A percentile compares a stretch with the other conserved stretches of the same genome.
These are phyloP conservation scores for Stenodera caucasica DNA, from an alignment of 2,888 invertebrate species.

Conservation along the genomic window DNA sequence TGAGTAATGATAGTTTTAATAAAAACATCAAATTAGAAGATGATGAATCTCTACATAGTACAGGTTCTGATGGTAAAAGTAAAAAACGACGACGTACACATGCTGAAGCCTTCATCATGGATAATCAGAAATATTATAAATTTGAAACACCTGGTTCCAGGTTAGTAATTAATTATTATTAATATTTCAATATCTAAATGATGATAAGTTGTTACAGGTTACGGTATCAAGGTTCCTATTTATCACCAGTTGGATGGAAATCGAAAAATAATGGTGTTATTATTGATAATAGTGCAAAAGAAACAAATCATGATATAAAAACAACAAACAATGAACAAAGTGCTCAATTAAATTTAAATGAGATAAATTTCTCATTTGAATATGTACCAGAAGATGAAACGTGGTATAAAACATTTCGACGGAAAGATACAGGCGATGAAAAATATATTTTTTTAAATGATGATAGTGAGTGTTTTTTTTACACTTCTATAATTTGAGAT, in stretches of 20 bases:
- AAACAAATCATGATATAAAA: conserved; percentile 2
- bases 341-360: conserved; percentile 58
- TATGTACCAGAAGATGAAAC: conserved; percentile 71
- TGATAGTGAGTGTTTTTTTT: conserved; percentile 54
- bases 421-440: conserved; percentile 74
- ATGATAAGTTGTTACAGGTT: conserved; percentile 44
- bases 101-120: conserved; percentile 61
- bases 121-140: conserved; percentile 63
- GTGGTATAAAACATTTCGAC: conserved; percentile 77
- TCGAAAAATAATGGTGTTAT: conserved; percentile 47
- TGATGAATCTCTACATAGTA: conserved; percentile 49
- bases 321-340: conserved; percentile 34
- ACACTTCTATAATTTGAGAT: too few species aligned
- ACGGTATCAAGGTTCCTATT: conserved; percentile 53
- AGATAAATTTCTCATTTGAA: conserved; percentile 75
- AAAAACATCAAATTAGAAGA: conserved; percentile 41
- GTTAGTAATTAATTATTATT: conserved; percentile 36
- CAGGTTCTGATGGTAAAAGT: conserved; percentile 40
- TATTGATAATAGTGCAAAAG: conserved; percentile 21
- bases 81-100: conserved; percentile 58
- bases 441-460: conserved; percentile 63
- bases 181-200: background rate
- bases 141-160: conserved; percentile 58
- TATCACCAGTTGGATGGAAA: conserved; percentile 40
- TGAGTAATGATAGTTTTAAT: conserved; percentile 10